Percentiles rank a stretch among this genome's conserved stretches.
phyloP scores from a whole-genome alignment of 2,888 invertebrate species.

The Anaspis maculata region DNA sequence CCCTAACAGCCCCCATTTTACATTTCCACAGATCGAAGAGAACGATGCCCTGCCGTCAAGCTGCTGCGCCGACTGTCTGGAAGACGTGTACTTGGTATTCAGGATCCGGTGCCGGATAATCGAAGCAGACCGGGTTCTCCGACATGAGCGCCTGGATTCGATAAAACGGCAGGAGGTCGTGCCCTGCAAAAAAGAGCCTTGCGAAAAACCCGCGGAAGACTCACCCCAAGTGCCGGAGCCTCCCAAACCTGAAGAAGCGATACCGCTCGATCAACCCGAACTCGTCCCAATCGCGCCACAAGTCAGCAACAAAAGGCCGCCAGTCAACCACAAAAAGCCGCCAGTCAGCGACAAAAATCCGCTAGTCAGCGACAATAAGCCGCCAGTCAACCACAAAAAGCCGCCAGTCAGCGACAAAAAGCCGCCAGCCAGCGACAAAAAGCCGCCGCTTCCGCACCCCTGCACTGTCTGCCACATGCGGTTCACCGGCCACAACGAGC shows the following conservation, averaged over 20 bases:
- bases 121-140: conserved; percentile 22
- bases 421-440: not conserved
- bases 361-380: no score
- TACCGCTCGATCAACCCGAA: no score
- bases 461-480: conserved; percentile 14
- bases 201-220: not conserved
- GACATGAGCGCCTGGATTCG: no score
- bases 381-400: no score
- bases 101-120: conserved; percentile 27
- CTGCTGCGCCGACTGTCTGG: conserved; percentile 28
- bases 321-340: no score
- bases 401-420: no score
- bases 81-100: conserved; percentile 27
- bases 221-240: not conserved
- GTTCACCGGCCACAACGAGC: conserved; percentile 16
- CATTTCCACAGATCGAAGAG: conserved; percentile 23
- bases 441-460: not conserved
- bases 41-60: conserved; percentile 26
- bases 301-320: no score
- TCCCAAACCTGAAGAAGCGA: no score
- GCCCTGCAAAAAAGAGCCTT: no score
- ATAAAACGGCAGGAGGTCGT: no score
- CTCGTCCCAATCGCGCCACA: no score
- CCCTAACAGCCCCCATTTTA: conserved; percentile 4
- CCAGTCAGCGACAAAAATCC: no score